Evolutionary conservation across 2,797 vertebrate species (phyloP).

Genomic region (Sebastes miniatus): DNA sequence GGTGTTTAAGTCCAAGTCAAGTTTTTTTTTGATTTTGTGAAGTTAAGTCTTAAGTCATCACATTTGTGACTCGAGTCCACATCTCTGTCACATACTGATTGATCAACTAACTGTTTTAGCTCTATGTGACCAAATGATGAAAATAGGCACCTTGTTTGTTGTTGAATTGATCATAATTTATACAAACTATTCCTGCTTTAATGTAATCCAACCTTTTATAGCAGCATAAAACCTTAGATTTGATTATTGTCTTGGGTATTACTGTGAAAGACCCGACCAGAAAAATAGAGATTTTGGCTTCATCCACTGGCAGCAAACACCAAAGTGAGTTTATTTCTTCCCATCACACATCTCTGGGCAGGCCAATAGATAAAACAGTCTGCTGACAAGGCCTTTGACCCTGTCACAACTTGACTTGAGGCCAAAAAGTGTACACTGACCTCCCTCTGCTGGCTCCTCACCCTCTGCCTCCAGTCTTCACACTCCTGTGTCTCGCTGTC

Average conservation of each 20-base stretch:
- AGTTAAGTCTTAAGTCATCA: too few species aligned
- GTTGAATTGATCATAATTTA: background rate
- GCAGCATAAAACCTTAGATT: background rate
- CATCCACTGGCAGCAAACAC: background rate
- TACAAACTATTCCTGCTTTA: background rate
- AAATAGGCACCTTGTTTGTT: background rate
- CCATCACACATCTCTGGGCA: background rate
- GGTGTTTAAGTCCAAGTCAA: too few species aligned
- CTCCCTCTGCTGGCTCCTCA: background rate
- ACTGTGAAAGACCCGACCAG: background rate
- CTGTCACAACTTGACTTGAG: slow-evolving; percentile 3
- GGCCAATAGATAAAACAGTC: background rate
- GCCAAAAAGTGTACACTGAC: background rate
- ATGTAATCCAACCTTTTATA: background rate
- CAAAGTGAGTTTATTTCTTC: background rate
- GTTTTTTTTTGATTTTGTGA: too few species aligned
- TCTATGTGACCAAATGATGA: background rate
- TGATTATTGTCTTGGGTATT: background rate
- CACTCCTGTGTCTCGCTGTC: background rate
- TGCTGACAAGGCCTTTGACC: slow-evolving; percentile 24
- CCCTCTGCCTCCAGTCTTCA: background rate
- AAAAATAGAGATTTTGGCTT: background rate
- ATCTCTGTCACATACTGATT: background rate
- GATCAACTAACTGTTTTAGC: background rate
- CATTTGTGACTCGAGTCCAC: too few species aligned